A percentile compares a stretch with the other conserved stretches of the same genome.
Conservation (phyloP, 2,113 vertebrate genomes). For the Ciconia boyciana region DNA sequence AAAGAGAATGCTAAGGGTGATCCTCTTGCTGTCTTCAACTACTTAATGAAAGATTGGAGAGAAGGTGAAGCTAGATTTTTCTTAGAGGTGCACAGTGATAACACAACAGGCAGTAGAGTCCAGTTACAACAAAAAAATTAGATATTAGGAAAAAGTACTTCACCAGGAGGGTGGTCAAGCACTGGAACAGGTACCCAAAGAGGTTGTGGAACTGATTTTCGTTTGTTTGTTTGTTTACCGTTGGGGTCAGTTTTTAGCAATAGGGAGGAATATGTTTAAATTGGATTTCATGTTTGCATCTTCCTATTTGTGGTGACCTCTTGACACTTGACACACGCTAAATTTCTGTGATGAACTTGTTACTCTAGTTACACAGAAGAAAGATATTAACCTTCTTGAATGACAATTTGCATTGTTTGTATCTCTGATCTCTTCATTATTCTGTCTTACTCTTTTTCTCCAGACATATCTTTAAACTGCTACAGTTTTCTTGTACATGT, state of each 20-base stretch:
- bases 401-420: neutral
- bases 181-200: neutral
- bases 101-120: neutral
- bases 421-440: neutral
- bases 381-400: neutral
- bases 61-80: neutral
- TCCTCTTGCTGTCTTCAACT: neutral
- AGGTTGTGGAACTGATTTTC: neutral
- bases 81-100: neutral
- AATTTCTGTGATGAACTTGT: neutral
- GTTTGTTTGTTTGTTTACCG: neutral
- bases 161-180: neutral
- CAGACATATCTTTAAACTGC: neutral
- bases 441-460: neutral
- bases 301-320: neutral
- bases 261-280: neutral
- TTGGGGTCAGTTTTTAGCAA: neutral
- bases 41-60: neutral
- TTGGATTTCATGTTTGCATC: neutral
- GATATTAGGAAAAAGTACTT: neutral
- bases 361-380: neutral
- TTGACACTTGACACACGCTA: neutral
- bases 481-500: rapidly evolving
- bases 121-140: neutral
- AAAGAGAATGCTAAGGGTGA: neutral